A percentile compares a stretch with the other conserved stretches of the same genome.
Evolutionary conservation across 1,140 invertebrate species (phyloP).

Genomic region (Pseudomyrmex concolor): DNA sequence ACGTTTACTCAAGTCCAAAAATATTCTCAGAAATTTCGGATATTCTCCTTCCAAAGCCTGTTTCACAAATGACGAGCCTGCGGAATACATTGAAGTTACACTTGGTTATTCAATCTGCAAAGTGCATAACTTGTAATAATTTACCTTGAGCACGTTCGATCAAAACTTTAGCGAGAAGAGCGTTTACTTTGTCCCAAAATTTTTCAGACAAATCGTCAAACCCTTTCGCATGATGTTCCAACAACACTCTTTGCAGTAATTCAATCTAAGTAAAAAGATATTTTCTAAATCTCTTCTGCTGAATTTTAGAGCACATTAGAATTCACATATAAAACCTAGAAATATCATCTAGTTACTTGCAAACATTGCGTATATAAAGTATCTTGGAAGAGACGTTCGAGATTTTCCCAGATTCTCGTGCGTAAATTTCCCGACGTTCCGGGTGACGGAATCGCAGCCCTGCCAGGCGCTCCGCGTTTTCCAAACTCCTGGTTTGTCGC

Average conservation of each 20-base stretch:
- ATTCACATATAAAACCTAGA: background rate
- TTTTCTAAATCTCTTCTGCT: background rate
- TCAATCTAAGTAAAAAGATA: slow-evolving; percentile 80
- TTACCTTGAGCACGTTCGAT: slow-evolving; percentile 85
- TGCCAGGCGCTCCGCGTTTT: slow-evolving; percentile 88
- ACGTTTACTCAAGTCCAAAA: slow-evolving; percentile 88
- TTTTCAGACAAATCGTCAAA: slow-evolving; percentile 84
- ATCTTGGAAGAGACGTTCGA: slow-evolving; percentile 91
- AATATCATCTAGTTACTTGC: slow-evolving; percentile 85
- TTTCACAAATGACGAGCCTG: slow-evolving; percentile 89
- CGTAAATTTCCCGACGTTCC: slow-evolving; percentile 90
- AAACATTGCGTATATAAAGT: slow-evolving; percentile 89
- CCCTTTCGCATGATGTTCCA: slow-evolving; percentile 80
- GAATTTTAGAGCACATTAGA: slow-evolving; percentile 74
- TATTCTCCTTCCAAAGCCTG: slow-evolving; percentile 95
- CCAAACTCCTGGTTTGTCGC: slow-evolving; percentile 75
- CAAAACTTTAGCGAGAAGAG: slow-evolving; percentile 85
- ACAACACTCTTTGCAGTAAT: slow-evolving; percentile 79
- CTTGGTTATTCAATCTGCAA: background rate
- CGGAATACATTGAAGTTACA: slow-evolving; percentile 35
- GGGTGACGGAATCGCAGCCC: slow-evolving; percentile 88
- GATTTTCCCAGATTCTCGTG: slow-evolving; percentile 91
- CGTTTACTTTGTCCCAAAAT: slow-evolving; percentile 86
- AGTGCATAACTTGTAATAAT: slow-evolving; percentile 25
- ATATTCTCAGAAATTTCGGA: slow-evolving; percentile 92